Evolutionary conservation across 2,113 vertebrate species (phyloP).

Genomic region (Trematomus loennbergii): DNA sequence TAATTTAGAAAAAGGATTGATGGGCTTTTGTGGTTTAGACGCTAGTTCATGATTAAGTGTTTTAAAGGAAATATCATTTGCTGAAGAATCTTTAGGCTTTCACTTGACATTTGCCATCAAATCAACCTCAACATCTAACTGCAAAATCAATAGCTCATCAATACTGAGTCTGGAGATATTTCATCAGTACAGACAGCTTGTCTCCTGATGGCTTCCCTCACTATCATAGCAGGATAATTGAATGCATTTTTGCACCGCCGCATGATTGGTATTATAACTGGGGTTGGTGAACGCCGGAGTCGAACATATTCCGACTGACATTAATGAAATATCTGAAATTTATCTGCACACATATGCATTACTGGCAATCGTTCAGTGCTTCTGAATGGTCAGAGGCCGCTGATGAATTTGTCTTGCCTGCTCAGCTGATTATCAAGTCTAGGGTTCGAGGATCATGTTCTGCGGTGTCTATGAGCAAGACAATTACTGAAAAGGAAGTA

Average conservation of each 20-base stretch:
- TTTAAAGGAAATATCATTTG: conserved; percentile 8
- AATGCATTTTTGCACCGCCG: conserved; percentile 38
- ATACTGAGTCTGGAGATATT: conserved; percentile 41
- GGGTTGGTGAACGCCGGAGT: conserved; percentile 18
- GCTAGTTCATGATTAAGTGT: background rate
- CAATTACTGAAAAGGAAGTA: background rate
- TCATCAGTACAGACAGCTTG: conserved; percentile 48
- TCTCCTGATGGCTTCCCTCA: conserved; percentile 41
- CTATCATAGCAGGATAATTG: conserved; percentile 35
- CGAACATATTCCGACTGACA: conserved; percentile 49
- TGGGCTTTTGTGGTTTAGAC: background rate
- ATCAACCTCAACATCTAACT: conserved; percentile 40
- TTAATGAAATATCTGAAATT: conserved; percentile 51
- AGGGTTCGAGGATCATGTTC: conserved; percentile 1
- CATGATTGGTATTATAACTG: conserved; percentile 43
- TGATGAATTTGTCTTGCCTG: conserved; percentile 29
- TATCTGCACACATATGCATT: conserved; percentile 28
- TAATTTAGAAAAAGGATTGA: background rate
- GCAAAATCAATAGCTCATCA: conserved; percentile 72
- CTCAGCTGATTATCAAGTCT: conserved; percentile 28
- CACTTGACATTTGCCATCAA: conserved; percentile 51
- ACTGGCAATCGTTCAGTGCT: conserved; percentile 7
- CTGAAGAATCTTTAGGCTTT: conserved; percentile 41
- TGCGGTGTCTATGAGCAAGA: conserved; percentile 1
- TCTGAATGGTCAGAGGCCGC: background rate